phyloP scores from a whole-genome alignment of 2,888 invertebrate genomes.

The Urechis unicinctus region DNA sequence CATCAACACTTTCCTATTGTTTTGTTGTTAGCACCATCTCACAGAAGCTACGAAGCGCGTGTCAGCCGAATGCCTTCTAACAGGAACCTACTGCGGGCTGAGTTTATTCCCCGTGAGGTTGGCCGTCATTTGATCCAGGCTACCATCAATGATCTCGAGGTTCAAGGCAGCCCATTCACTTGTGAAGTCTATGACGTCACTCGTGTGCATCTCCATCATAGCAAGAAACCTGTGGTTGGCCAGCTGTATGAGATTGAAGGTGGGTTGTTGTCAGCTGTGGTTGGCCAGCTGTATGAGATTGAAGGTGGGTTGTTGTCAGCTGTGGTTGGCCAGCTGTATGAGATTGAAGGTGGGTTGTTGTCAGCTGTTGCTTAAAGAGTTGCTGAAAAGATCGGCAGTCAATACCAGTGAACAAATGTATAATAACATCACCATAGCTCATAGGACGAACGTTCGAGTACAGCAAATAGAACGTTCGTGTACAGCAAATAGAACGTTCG shows the following conservation, averaged over 20 bases:
- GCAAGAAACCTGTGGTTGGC: conserved; percentile 34
- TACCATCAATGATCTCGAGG: conserved; percentile 80
- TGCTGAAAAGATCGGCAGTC: too few relatives aligned
- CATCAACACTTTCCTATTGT: neutral
- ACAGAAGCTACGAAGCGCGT: conserved; percentile 5
- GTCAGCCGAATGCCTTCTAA: too few relatives aligned
- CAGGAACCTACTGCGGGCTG: conserved; percentile 12
- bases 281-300: conserved; percentile 27
- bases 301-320: conserved; percentile 11
- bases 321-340: conserved; percentile 35
- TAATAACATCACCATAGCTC: too few relatives aligned
- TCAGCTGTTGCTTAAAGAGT: conserved; percentile 31
- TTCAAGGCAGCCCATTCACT: conserved; percentile 85
- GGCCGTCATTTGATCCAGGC: conserved; percentile 78
- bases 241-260: conserved; percentile 20
- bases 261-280: conserved; percentile 26
- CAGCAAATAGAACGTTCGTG: too few relatives aligned
- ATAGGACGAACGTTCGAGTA: too few relatives aligned
- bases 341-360: conserved; percentile 13
- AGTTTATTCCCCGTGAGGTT: conserved; percentile 17
- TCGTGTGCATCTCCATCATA: conserved; percentile 63
- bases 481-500: too few relatives aligned
- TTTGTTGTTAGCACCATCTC: conserved; percentile 11
- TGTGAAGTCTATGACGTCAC: conserved; percentile 92
- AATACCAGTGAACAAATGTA: too few relatives aligned